Evolutionary conservation across 2,113 vertebrate genomes (phyloP), one percentile per base, ranked within the genome.

Genomic region (Pluvianellus socialis): DNA sequence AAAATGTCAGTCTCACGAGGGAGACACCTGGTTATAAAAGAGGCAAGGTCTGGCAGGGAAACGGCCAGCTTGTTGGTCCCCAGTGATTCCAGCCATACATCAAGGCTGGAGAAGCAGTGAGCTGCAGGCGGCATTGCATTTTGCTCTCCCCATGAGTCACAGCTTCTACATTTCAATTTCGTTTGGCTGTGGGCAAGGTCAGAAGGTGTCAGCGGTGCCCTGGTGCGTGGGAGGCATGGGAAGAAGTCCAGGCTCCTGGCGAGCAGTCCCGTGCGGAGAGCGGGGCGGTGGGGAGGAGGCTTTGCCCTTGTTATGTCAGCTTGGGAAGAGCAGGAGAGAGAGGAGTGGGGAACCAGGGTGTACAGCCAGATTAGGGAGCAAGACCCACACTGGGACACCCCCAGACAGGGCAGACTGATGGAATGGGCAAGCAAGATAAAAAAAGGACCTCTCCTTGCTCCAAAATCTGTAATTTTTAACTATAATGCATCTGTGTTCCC

Each of bases 41-140:
- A 72, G 30, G 30, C 28, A 77, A 67, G 47, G 35, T 61, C 44
- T 79, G 52, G 44, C 71, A 23, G 70, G 72, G 72, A 87, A 77
- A 40, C 0, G 4, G 55, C 61, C 28, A 55, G 38, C 17, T 74
- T 0, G 0, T 26, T 75, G 62, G 26, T 84, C 30, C 49, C 67
- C 35, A 38, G 61, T 47, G 56, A 79, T 79, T 33, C 62, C n/a
- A 74, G 61, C 61, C 11, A 2, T 55, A 38, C 52, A 24, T 67
- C 15, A 20, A 71, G 55, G 52, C 61, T 50, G 44, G 59, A 27
- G 13, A 50, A 85, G 49, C 21, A 49, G 16, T 35, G 85, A 91
- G 47, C 35, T 70, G 63, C 67, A 45, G 76, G 62, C 44, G 94
- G 44, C 19, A 1, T n/a, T 4, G 7, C 30, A 22, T 74, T 72